Conservation (phyloP, 2,113 vertebrate species). For the Archocentrus centrarchus region DNA sequence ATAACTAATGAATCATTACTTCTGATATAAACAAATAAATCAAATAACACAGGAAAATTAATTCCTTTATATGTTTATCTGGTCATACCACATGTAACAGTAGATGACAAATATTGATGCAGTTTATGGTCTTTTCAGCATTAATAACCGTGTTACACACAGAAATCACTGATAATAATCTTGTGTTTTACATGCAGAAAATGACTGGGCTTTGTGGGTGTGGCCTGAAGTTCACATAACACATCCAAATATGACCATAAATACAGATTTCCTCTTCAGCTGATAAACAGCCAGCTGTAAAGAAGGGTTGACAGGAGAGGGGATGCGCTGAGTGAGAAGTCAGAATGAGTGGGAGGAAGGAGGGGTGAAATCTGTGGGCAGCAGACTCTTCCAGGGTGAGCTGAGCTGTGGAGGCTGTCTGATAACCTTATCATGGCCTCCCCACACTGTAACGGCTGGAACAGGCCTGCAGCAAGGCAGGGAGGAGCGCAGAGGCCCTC, state of each 20-base stretch:
- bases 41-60: not conserved
- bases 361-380: constrained; percentile 85
- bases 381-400: constrained; percentile 63
- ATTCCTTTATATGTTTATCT: not conserved
- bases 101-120: not conserved
- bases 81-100: not conserved
- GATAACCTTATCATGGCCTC: constrained; percentile 90
- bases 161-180: constrained; percentile 10
- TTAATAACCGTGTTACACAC: not conserved
- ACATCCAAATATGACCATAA: constrained; percentile 46
- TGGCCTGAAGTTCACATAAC: constrained; percentile 3
- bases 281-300: constrained; percentile 40
- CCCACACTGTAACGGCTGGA: constrained; percentile 86
- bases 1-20: not conserved
- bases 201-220: not conserved
- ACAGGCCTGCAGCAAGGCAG: constrained; percentile 32
- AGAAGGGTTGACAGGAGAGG: constrained; percentile 21
- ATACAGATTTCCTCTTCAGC: constrained; percentile 18
- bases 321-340: constrained; percentile 14
- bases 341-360: not conserved
- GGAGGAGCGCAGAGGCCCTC: constrained; percentile 66
- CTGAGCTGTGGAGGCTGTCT: constrained; percentile 67
- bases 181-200: constrained; percentile 32
- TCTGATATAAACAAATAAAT: not conserved
- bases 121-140: not conserved